Conservation (phyloP, 2,113 vertebrate species). For the Helogale parvula region DNA sequence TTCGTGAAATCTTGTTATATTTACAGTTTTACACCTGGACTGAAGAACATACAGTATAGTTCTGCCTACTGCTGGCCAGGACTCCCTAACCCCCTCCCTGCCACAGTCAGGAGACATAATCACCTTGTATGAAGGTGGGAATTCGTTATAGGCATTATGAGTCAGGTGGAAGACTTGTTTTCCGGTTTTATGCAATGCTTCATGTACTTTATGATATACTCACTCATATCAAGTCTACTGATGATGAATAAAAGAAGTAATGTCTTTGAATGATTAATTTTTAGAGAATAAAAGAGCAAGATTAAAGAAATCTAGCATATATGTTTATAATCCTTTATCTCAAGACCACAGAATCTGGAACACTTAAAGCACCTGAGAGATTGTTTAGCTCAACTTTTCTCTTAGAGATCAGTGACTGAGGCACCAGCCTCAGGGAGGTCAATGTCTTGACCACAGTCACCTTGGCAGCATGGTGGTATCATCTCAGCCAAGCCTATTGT, state of each 20-base stretch:
- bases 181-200: background rate
- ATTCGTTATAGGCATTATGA: accelerated
- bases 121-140: no score
- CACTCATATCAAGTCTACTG: background rate
- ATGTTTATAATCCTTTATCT: background rate
- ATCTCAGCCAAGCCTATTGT: background rate
- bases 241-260: background rate
- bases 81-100: no score
- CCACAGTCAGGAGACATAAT: background rate
- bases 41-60: background rate
- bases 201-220: background rate
- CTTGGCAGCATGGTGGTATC: background rate
- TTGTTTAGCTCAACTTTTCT: background rate
- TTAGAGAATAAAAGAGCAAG: background rate
- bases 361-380: background rate
- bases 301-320: background rate
- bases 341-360: background rate
- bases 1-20: background rate
- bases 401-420: background rate
- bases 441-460: background rate
- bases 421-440: background rate
- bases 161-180: background rate
- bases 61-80: no score
- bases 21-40: background rate
- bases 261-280: background rate